These are phyloP conservation scores for Psix sp. DNA, from an alignment of 1,140 invertebrate species.

Conservation along the genomic window DNA sequence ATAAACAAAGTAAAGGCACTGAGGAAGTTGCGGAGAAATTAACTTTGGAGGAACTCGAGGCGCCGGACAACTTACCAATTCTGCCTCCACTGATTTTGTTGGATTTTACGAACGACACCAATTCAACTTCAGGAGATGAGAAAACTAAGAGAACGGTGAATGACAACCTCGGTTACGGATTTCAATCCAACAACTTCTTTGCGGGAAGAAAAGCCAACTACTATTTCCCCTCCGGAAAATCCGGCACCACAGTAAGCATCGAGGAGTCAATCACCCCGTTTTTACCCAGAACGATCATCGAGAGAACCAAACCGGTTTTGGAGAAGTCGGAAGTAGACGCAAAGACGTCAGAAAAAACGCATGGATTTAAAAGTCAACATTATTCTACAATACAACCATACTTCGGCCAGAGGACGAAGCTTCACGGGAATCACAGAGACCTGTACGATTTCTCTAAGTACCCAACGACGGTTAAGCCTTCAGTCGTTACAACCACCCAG, in stretches of 20 bases:
- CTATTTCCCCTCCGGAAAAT: slow-evolving; percentile 72
- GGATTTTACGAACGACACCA: slow-evolving; percentile 68
- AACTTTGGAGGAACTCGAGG: slow-evolving; percentile 20
- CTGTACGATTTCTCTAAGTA: slow-evolving; percentile 48
- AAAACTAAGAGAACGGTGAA: slow-evolving; percentile 73
- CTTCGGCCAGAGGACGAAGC: slow-evolving; percentile 68
- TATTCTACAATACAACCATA: slow-evolving; percentile 24
- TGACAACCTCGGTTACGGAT: slow-evolving; percentile 70
- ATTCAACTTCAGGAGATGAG: slow-evolving; percentile 62
- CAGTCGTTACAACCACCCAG: slow-evolving; percentile 14
- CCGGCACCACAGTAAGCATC: slow-evolving; percentile 72
- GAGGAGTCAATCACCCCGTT: slow-evolving; percentile 74
- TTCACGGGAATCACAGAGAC: slow-evolving; percentile 50
- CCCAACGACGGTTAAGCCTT: slow-evolving; percentile 20
- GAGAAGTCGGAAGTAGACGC: slow-evolving; percentile 43
- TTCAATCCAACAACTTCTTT: slow-evolving; percentile 65
- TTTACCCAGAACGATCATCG: slow-evolving; percentile 70
- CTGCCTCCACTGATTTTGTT: slow-evolving; percentile 71
- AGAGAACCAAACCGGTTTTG: slow-evolving; percentile 60
- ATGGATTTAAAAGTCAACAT: slow-evolving; percentile 9
- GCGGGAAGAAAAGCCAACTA: slow-evolving; percentile 67
- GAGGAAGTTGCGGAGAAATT: slow-evolving; percentile 25
- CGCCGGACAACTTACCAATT: slow-evolving; percentile 62
- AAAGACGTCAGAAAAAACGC: slow-evolving; percentile 7
- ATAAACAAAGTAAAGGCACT: too few relatives aligned